These are phyloP conservation scores for Poeciliopsis presidionis DNA, from an alignment of 2,797 vertebrate species.

Conservation along the genomic window DNA sequence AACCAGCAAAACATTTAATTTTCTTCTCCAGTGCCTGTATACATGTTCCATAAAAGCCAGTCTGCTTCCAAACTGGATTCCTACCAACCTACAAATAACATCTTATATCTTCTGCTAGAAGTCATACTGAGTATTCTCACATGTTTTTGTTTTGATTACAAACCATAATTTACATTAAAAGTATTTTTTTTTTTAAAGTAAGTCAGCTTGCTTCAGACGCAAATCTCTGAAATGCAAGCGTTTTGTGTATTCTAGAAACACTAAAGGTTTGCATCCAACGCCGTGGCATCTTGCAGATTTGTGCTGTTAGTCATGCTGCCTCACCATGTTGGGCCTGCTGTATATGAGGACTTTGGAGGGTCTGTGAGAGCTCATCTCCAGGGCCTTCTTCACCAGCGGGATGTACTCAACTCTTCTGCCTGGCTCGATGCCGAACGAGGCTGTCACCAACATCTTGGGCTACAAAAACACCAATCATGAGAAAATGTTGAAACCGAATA, in stretches of 20 bases:
- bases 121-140: neutral
- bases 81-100: neutral
- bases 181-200: no score
- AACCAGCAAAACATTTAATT: conserved; percentile 1
- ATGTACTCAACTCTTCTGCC: conserved; percentile 90
- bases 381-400: conserved; percentile 89
- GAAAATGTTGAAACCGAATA: neutral
- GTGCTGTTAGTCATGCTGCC: conserved; percentile 27
- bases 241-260: neutral
- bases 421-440: conserved; percentile 94
- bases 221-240: neutral
- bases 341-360: conserved; percentile 92
- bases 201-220: neutral
- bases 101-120: neutral
- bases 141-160: neutral
- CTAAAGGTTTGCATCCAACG: no score
- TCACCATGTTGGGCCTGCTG: conserved; percentile 89
- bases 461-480: conserved; percentile 58
- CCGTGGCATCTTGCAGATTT: neutral
- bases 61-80: conserved; percentile 1
- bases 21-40: conserved; percentile 4
- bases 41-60: neutral
- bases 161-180: neutral
- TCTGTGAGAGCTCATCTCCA: conserved; percentile 84
- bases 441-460: conserved; percentile 93